Conservation (phyloP, 1,140 invertebrate genomes). For the Pogonomyrmex barbatus region DNA sequence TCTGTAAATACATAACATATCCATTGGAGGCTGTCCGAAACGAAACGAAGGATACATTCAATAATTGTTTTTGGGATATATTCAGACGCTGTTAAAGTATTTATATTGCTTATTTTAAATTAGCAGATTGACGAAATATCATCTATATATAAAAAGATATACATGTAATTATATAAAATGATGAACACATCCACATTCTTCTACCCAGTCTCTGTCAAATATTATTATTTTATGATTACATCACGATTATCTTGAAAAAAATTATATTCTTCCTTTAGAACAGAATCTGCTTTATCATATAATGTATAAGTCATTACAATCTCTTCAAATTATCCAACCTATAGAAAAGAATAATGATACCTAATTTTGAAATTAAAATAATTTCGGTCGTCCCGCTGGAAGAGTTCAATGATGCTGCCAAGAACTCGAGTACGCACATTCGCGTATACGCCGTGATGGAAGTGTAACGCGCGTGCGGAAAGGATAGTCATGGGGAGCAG, state of each 20-base stretch:
- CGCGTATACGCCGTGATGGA: conserved; percentile 55
- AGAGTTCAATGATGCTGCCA: conserved; percentile 81
- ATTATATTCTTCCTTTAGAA: not conserved
- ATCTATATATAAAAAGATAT: not conserved
- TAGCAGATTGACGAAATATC: not conserved
- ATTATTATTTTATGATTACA: not conserved
- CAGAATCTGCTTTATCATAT: not conserved
- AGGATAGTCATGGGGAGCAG: not conserved
- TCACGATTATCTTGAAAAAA: conserved; percentile 1
- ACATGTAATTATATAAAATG: not conserved
- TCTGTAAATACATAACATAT: conserved; percentile 15
- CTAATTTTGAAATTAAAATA: conserved; percentile 52
- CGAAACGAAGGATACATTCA: not conserved
- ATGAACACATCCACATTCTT: not conserved
- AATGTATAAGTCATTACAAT: not conserved
- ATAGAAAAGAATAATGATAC: conserved; percentile 24
- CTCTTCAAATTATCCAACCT: conserved; percentile 12
- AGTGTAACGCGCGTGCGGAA: conserved; percentile 42
- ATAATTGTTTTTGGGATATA: not conserved
- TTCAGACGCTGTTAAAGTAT: not conserved
- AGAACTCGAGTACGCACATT: conserved; percentile 59
- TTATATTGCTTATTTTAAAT: not conserved
- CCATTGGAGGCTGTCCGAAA: not conserved
- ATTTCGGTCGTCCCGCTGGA: conserved; percentile 63
- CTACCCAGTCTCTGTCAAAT: not conserved